A percentile compares a stretch with the other conserved stretches of the same genome.
Conservation (phyloP, 2,113 vertebrate species). For the Natator depressus region DNA sequence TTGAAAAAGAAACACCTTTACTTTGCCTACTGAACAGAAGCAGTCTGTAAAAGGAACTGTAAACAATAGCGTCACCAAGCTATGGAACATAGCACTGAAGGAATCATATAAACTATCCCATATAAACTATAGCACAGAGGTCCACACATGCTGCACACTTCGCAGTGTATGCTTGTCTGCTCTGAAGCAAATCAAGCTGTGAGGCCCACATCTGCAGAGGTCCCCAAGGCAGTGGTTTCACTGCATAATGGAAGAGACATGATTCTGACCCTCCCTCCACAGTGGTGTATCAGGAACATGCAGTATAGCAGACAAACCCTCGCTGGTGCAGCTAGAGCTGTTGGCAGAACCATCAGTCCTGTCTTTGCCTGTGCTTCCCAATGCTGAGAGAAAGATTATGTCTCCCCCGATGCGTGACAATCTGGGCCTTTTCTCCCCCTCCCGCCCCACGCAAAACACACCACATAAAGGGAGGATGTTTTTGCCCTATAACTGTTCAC, state of each 20-base stretch:
- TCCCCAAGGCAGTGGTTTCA: neutral
- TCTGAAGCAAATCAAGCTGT: neutral
- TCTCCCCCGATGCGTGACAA: neutral
- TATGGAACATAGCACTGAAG: neutral
- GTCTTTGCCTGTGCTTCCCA: neutral
- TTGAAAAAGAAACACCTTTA: neutral
- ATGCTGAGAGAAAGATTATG: neutral
- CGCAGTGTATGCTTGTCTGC: neutral
- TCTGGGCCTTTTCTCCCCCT: neutral
- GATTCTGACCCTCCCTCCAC: neutral
- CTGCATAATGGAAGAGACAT: fast-evolving
- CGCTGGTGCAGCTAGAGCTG: neutral
- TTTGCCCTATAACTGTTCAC: neutral
- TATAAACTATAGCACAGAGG: neutral
- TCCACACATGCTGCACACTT: neutral
- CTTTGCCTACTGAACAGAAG: neutral
- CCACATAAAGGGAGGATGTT: neutral
- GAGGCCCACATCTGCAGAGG: neutral
- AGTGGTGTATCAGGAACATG: neutral
- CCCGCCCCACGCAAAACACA: neutral
- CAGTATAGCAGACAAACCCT: neutral
- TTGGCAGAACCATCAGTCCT: neutral
- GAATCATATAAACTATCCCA: neutral
- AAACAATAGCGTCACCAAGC: neutral
- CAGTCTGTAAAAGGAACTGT: neutral